A percentile compares a stretch with the other conserved stretches of the same genome.
Evolutionary conservation across 2,113 vertebrate species (phyloP).

Genomic region (Microcebus lehilahytsara): DNA sequence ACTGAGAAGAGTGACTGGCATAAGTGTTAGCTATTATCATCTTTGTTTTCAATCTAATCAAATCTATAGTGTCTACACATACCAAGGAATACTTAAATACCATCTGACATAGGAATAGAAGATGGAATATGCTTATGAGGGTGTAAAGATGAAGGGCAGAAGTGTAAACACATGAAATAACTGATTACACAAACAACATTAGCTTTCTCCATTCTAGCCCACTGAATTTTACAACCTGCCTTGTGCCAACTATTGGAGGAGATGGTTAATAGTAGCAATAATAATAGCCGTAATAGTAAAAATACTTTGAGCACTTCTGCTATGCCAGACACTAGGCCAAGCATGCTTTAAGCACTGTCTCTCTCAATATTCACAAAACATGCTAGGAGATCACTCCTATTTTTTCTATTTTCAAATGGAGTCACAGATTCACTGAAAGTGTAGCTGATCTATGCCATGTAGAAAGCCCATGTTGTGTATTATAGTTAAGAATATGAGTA

Average conservation of each 20-base stretch:
- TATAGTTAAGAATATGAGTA: not conserved
- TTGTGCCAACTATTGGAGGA: not conserved
- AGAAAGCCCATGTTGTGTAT: not conserved
- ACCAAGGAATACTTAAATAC: not conserved
- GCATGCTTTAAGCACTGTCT: not conserved
- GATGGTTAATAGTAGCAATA: not conserved
- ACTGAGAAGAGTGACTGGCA: not conserved
- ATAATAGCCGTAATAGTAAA: not conserved
- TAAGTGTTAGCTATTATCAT: not conserved
- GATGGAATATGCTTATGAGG: not conserved
- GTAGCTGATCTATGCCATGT: not conserved
- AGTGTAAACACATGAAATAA: not conserved
- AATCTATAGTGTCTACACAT: not conserved
- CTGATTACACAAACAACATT: not conserved
- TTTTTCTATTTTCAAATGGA: not conserved
- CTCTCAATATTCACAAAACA: not conserved
- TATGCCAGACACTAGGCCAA: not conserved
- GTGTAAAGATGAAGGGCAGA: not conserved
- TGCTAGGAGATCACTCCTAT: not conserved
- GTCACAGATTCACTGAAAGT: not conserved
- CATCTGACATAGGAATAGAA: conserved; percentile 17
- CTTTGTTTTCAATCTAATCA: not conserved
- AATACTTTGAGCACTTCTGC: not conserved
- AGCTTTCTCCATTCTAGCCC: not conserved
- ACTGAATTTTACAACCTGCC: not conserved